phyloP scores from a whole-genome alignment of 2,888 invertebrate species.

The Phalera bucephala region DNA sequence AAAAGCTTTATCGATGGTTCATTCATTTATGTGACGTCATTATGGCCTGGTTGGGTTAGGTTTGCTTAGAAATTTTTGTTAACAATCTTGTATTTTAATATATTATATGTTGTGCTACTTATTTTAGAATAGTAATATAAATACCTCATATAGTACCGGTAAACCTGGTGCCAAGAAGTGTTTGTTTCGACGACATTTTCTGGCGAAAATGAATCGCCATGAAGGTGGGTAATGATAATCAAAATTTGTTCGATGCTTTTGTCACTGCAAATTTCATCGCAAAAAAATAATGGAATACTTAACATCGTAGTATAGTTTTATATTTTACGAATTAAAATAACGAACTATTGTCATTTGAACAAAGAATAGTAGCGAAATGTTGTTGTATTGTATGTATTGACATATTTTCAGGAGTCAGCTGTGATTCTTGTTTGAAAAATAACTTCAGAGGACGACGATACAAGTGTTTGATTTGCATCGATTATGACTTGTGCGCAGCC shows the following conservation, averaged over 20 bases:
- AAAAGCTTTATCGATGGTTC: neutral
- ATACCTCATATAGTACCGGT: slow-evolving; percentile 76
- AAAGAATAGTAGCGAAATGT: slow-evolving; percentile 34
- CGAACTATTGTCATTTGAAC: slow-evolving; percentile 18
- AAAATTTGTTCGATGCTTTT: slow-evolving; percentile 81
- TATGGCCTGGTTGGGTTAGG: slow-evolving; percentile 88
- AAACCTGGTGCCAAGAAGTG: slow-evolving; percentile 76
- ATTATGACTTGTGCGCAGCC: slow-evolving; percentile 98
- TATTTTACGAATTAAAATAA: slow-evolving; percentile 25
- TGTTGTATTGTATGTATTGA: slow-evolving; percentile 58
- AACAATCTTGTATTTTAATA: slow-evolving; percentile 85
- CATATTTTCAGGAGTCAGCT: slow-evolving; percentile 95
- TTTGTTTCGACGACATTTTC: slow-evolving; percentile 71
- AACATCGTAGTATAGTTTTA: slow-evolving; percentile 30
- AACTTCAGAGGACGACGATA: slow-evolving; percentile 98
- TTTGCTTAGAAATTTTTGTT: slow-evolving; percentile 87
- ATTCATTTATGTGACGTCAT: slow-evolving; percentile 82
- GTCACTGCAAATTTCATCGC: slow-evolving; percentile 68
- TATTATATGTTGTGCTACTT: slow-evolving; percentile 84
- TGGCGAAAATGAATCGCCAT: slow-evolving; percentile 95
- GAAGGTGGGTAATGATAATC: slow-evolving; percentile 91
- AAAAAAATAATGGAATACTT: slow-evolving; percentile 47
- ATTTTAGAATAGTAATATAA: slow-evolving; percentile 80
- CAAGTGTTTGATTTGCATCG: slow-evolving; percentile 99
- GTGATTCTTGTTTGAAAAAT: slow-evolving; percentile 99